Evolutionary conservation across 2,797 vertebrate species (phyloP), one percentile per base, ranked within the genome.

Genomic region (Scarus forsteni): DNA sequence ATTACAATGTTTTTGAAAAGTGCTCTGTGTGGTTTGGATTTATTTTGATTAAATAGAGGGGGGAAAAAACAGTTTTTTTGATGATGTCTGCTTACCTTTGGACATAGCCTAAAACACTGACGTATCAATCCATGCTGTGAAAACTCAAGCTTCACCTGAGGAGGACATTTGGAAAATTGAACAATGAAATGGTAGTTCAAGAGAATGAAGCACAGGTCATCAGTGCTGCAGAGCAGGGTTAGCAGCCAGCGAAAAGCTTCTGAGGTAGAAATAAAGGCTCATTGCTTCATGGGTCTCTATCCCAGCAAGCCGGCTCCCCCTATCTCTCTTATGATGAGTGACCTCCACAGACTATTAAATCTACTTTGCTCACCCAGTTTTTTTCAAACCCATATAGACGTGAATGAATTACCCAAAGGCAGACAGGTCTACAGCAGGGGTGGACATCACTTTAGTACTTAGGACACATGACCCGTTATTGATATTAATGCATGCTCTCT

Each of bases 331-430:
- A 85, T 92, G 77, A 91, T 85, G 86, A 85, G 85, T 92, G 90
- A 92, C 92, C 92, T 92, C 86, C 62, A 74, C 74, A 88, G 77
- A 83, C 87, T 91, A 90, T 89, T 91, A 89, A 87, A 92, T 90
- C 77, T 86, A 77, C 73, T 78, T 85, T 86, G 86, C 75, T 83
- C 73, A 79, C 82, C 71, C 75, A 73, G 80, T 84, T 89, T 91
- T 85, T 54, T 82, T 73, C 49, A 88, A 90, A 85, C 27, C 75
- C 73, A 74, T 65, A 71, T 83, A 72, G 77, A 77, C 87, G 85
- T 87, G 85, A 91, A 80, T 83, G 83, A 84, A 88, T 91, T 89
- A 90, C 87, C 86, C 71, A 15, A 67, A 75, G 73, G 85, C 81
- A 79, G 71, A 71, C 85, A 77, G 85, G 75, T 92, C 77, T 80